Evolutionary conservation across 2,888 invertebrate genomes (phyloP), one percentile per base, ranked within the genome.

Genomic region (Carabus problematicus): DNA sequence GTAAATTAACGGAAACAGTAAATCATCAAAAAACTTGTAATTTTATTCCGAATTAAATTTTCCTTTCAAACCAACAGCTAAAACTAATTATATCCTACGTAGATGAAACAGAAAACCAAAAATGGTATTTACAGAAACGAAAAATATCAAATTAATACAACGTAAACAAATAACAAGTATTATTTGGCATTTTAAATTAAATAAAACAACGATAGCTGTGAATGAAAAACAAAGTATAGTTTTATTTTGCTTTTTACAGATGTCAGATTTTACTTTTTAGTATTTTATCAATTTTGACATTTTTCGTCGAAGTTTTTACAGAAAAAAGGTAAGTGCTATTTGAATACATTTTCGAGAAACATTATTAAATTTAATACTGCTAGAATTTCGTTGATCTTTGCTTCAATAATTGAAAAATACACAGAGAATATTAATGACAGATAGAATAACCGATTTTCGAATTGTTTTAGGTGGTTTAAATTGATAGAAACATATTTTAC

Each of bases 251-350:
- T 58, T 59, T 56, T 2, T 59, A 43, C 56, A 14, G 45, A 59
- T 56, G 66, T 66, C 66, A 66, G 49, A 43, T 55, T 64, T 64
- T 55, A 64, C 47, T 55, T 66, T 59, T 66, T 66, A 49, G 66
- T 63, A 40, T 66, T 66, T 66, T 66, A 59, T 59, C 58, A 59
- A 58, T 66, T 59, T 40, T 59, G 66, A 59, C 59, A 66, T 40
- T 39, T 39, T 39, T 56, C 18, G n/a, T n/a, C 56, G 3, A 39
- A 12, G 8, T 56, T 11, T 29, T 29, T 29, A n/a, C 12, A 39
- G 29, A 39, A 29, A 18, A n/a, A 56, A 56, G 56, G 56, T 56
- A 29, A 56, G 56, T 40, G 12, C 12, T n/a, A 56, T 56, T 56
- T 18, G 3, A 1, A 16, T 54, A 54, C 3, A 54, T 56, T 47